Evolutionary conservation across 2,888 invertebrate species (phyloP).

Genomic region (Hirtodrosophila duncani): DNA sequence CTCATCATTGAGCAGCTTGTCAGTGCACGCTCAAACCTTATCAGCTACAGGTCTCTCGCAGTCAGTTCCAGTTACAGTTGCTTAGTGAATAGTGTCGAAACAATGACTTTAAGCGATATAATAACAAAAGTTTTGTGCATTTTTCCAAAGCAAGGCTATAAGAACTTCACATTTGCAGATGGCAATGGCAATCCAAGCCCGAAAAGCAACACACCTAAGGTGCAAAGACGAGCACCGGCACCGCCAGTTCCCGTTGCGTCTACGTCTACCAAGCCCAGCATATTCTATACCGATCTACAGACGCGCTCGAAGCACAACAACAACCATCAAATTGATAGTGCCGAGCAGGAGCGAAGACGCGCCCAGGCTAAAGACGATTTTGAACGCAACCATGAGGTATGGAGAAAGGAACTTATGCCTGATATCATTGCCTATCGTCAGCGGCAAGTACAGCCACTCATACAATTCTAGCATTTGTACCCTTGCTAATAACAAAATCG

Average conservation of each 20-base stretch:
- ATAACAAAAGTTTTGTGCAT: slow-evolving; percentile 38
- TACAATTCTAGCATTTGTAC: slow-evolving; percentile 60
- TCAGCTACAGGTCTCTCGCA: neutral
- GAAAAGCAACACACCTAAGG: slow-evolving; percentile 32
- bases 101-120: slow-evolving; percentile 39
- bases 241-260: too few relatives aligned
- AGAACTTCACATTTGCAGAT: slow-evolving; percentile 54
- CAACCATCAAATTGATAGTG: slow-evolving; percentile 12
- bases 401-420: slow-evolving; percentile 66
- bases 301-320: slow-evolving; percentile 26
- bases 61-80: slow-evolving; percentile 14
- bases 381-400: slow-evolving; percentile 65
- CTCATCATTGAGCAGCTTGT: too few relatives aligned
- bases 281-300: slow-evolving; percentile 35
- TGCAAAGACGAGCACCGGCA: slow-evolving; percentile 8
- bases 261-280: slow-evolving; percentile 2
- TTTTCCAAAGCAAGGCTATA: slow-evolving; percentile 49
- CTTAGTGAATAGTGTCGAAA: slow-evolving; percentile 2
- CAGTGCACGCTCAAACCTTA: slow-evolving; percentile 4
- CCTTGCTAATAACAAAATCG: neutral
- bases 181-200: slow-evolving; percentile 39
- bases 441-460: slow-evolving; percentile 69
- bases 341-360: slow-evolving; percentile 33
- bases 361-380: slow-evolving; percentile 49
- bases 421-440: slow-evolving; percentile 68